Conservation (phyloP, 2,888 invertebrate species). For the Orthosia gracilis region DNA sequence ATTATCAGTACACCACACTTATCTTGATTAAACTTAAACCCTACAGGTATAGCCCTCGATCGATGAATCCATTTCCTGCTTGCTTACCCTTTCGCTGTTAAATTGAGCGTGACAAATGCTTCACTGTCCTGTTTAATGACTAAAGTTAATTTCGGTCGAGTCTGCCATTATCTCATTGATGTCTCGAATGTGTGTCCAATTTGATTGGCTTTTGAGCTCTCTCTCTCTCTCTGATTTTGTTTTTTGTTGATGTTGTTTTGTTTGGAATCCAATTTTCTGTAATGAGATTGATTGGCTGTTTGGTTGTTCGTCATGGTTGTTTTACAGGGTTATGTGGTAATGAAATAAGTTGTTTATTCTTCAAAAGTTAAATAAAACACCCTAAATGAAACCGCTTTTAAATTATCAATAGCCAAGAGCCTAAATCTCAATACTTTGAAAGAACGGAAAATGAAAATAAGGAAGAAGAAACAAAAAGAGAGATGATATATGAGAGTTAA, state of each 20-base stretch:
- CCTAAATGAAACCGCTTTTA: too few species aligned
- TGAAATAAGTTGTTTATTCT: background rate
- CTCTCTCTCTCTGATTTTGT: slow-evolving; percentile 13
- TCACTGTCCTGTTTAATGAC: slow-evolving; percentile 74
- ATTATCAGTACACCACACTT: slow-evolving; percentile 42
- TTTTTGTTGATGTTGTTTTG: slow-evolving; percentile 28
- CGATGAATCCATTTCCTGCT: slow-evolving; percentile 57
- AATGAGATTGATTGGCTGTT: slow-evolving; percentile 9
- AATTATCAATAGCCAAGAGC: too few species aligned
- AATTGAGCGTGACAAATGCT: slow-evolving; percentile 80
- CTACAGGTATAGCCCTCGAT: slow-evolving; percentile 39
- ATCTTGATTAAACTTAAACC: slow-evolving; percentile 54
- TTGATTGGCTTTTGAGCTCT: slow-evolving; percentile 43
- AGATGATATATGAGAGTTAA: background rate
- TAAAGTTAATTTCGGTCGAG: slow-evolving; percentile 73
- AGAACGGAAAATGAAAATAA: too few species aligned
- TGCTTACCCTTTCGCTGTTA: slow-evolving; percentile 72
- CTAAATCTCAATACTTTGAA: too few species aligned
- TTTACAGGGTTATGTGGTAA: background rate
- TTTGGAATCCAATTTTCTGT: slow-evolving; percentile 23
- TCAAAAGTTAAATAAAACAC: background rate
- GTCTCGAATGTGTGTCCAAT: slow-evolving; percentile 53
- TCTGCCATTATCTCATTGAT: slow-evolving; percentile 66
- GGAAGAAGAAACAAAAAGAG: too few species aligned
- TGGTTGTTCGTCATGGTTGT: background rate